Conservation (phyloP, 2,797 vertebrate genomes). For the Oryzias dopingdopingensis region DNA sequence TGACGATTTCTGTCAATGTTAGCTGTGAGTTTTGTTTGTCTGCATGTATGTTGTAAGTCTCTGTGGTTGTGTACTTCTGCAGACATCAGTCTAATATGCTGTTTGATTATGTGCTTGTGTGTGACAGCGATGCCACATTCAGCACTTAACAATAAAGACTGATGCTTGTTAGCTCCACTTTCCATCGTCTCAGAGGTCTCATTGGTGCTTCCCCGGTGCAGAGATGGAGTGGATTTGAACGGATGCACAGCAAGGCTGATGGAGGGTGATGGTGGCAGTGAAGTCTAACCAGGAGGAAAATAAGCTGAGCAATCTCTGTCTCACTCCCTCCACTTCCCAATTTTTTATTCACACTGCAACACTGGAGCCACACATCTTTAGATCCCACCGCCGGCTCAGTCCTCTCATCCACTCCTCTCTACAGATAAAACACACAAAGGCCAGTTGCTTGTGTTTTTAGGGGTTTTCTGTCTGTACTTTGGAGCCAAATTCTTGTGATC, state of each 20-base stretch:
- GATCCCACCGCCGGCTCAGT: conserved; percentile 14
- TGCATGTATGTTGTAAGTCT: not conserved
- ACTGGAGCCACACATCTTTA: not conserved
- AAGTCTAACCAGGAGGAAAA: conserved; percentile 66
- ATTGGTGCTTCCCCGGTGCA: conserved; percentile 21
- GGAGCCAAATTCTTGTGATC: too few relatives aligned
- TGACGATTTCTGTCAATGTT: conserved; percentile 42
- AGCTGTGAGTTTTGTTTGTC: not conserved
- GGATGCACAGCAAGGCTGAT: conserved; percentile 27
- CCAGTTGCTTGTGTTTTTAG: too few relatives aligned
- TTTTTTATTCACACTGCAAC: conserved; percentile 38
- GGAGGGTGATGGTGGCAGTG: conserved; percentile 45
- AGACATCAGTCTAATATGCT: conserved; percentile 2
- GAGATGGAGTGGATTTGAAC: too few relatives aligned
- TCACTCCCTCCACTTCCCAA: conserved; percentile 44
- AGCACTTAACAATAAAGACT: conserved; percentile 51
- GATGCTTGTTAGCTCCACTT: conserved; percentile 44
- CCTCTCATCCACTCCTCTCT: too few relatives aligned
- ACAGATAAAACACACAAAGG: too few relatives aligned
- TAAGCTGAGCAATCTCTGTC: conserved; percentile 65
- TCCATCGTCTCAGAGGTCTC: conserved; percentile 38
- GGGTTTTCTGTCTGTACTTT: too few relatives aligned
- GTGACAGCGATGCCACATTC: conserved; percentile 23
- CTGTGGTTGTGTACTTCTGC: conserved; percentile 10
- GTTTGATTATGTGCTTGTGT: not conserved